Evolutionary conservation across 2,113 vertebrate species (phyloP), one percentile per base, ranked within the genome.

Genomic region (Podarcis muralis): DNA sequence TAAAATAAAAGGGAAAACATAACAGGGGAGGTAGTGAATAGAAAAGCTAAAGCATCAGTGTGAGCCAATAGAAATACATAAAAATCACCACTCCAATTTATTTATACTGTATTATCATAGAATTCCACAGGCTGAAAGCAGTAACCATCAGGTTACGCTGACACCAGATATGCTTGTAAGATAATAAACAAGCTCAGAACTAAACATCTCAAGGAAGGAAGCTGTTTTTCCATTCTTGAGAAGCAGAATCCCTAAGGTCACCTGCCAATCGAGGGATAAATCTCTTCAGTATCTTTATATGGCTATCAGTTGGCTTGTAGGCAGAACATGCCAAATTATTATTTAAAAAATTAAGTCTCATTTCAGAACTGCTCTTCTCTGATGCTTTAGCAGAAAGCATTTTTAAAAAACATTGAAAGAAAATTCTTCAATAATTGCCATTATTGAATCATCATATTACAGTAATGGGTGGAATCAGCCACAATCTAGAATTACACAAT

Each of bases 381-480:
- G 37, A 79, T 86, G 75, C 75, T 78, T 66, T 86, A 86, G n/a
- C n/a, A 75, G 69, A 82, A 81, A 72, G 40, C n/a, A 84, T 20
- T 62, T 11, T 2, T 11, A 68, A 83, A 88, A 53, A 69, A 30
- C 77, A 76, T 53, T 27, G 27, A 37, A 30, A 1, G 30, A 25
- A 81, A 16, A 37, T 53, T 65, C n/a, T 84, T 88, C 81, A 88
- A 84, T 84, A 75, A 77, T 77, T 68, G 23, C n/a, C 35, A 83
- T 88, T 88, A 78, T 40, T 37, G 77, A 84, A 84, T 15, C 74
- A 69, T 5, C 32, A 85, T 48, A 32, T 78, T 78, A 78, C n/a
- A 37, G 32, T 68, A 83, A 65, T 15, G 35, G 23, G n/a, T 83
- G 15, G 43, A 83, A 76, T 27, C 81, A 88, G 80, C 40, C 32